A percentile compares a stretch with the other conserved stretches of the same genome.
Evolutionary conservation across 1,140 invertebrate species (phyloP).

Genomic region (Wiebesia pumilae): DNA sequence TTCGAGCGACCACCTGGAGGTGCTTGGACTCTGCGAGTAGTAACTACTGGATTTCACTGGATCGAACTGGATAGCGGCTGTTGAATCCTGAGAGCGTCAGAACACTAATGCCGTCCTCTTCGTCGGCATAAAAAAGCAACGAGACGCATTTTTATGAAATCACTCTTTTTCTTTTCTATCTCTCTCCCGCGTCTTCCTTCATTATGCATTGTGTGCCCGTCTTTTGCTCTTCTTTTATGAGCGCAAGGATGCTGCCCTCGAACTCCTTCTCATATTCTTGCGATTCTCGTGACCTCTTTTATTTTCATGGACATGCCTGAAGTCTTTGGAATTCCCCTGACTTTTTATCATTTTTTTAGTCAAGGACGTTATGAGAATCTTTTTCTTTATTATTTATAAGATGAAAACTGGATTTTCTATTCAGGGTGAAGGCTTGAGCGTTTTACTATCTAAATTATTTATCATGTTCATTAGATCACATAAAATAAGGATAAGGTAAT

Average conservation of each 20-base stretch:
- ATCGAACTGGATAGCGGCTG: slow-evolving; percentile 26
- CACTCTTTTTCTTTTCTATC: neutral
- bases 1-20: neutral
- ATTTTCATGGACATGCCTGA: neutral
- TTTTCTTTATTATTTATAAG: neutral
- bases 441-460: no score
- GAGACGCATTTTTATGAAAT: neutral
- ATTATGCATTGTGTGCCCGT: neutral
- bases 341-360: neutral
- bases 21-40: neutral
- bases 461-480: no score
- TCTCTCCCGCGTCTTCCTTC: neutral
- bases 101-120: neutral
- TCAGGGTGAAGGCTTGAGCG: neutral
- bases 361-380: neutral
- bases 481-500: no score
- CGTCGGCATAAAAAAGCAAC: neutral
- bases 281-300: neutral
- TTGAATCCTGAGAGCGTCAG: neutral
- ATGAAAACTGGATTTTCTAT: neutral
- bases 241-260: slow-evolving; percentile 1
- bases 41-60: neutral
- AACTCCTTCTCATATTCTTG: neutral
- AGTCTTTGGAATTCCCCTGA: neutral
- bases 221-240: neutral